Base-by-base conservation (phyloP, 30 jellyfish, hydroid and myxozoan species). In the Hydractinia symbiolongicarpus region DNA sequence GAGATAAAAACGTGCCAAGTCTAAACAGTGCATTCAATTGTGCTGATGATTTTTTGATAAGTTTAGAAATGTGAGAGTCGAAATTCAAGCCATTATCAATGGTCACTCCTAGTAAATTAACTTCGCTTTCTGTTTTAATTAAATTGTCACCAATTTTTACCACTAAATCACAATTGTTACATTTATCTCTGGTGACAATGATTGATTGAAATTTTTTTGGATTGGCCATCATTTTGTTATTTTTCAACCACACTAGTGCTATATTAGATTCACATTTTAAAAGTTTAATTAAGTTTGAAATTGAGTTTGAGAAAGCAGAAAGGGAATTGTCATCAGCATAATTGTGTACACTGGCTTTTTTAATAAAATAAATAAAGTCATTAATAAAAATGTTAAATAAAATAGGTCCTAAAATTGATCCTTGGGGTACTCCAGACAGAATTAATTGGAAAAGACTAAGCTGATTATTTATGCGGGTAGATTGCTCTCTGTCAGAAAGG, bases 191-290 rank as follows among this genome's bases (percentile, higher is more conserved):
- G 70, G 17, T 50, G 44, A 67, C 81, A 75, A 68, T 20, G 50
- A 61, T 50, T 51, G 87, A 79, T 49, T 84, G 93, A 66, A 84
- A 84, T 84, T 64, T 77, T 67, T 66, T 79, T 50, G 93, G 93
- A 55, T 84, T 84, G 13, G 87, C 87, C 73, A 84, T 76, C 83
- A 84, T 84, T 64, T 84, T 80, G 72, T 84, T 84, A 51, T 56
- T 54, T 30, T 79, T 79, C n/a, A 79, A 56, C 87, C 86, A 79
- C 15, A 51, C 53, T 8, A 61, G 5, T 54, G 83, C 60, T n/a
- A 49, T 51, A 40, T 67, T 67, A 7, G 89, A 7, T 50, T 81
- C 89, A 58, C 44, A 30, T 8, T 71, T 78, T 11, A 30, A 55
- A 61, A 81, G 5, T 54, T 67, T 67, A 9, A 81, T 77, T 5